Base-by-base conservation (phyloP, 1,140 invertebrate species). In the Zelostemma sp. region DNA sequence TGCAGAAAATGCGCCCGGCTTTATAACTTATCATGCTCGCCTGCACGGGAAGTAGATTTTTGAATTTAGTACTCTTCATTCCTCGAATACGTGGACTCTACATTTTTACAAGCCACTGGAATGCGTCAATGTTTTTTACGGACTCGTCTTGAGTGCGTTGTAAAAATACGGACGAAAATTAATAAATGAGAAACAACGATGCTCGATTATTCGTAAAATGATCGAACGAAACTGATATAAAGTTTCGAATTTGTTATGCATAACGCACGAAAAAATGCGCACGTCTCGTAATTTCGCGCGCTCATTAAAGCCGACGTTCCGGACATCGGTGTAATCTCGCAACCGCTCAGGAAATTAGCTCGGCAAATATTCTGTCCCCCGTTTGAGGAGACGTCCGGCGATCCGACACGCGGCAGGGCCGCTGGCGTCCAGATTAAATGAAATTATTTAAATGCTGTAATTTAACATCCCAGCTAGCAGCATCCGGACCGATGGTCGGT, bases 371-470 rank as follows among this genome's bases (percentile, higher is more conserved):
- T 41, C 40, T 41, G 12, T 41, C 14, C 40, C 1, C 15, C n/a
- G 8, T 15, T 41, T 41, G 5, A 15, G 40, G 15, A 41, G 40
- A 14, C 15, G 40, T 5, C 15, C 1, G n/a, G 14, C 40, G 8
- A 41, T 41, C 14, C 40, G 40, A 38, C 2, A 12, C 14, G 9
- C 35, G 35, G 2, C 35, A 11, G 14, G 35, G 14, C n/a, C n/a
- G n/a, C n/a, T 25, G 15, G 14, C 40, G 40, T 15, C 40, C 40
- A 15, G 77, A 77, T 79, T 79, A 81, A 78, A 81, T 75, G 74
- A 84, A 87, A 68, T 75, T 77, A 74, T 75, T 81, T 79, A 80
- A 81, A 81, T 81, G 72, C 67, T 69, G 74, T 79, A 78, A 80
- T 80, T 80, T 78, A 78, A 79, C 76, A 72, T 80, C 67, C 73